These are phyloP conservation scores for Villa cingulata DNA, from an alignment of 2,888 invertebrate species.

Conservation along the genomic window DNA sequence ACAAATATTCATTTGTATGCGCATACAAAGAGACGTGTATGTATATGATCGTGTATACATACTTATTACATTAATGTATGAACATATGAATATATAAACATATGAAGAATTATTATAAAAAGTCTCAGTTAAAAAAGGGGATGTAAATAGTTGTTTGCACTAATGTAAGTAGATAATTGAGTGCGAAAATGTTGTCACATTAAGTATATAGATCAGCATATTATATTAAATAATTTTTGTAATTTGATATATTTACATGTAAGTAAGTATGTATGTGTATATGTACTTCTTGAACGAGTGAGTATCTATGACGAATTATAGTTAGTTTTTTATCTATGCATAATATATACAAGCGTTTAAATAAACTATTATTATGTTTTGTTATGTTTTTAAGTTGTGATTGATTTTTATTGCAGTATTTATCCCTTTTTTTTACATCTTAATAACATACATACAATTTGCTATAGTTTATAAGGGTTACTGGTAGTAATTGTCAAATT, in stretches of 20 bases:
- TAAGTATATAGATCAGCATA: too few relatives aligned
- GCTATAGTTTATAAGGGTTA: too few relatives aligned
- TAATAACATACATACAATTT: too few relatives aligned
- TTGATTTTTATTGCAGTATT: not conserved
- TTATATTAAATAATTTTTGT: too few relatives aligned
- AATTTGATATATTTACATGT: not conserved
- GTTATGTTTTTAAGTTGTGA: not conserved
- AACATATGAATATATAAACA: too few relatives aligned
- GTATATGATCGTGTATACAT: too few relatives aligned
- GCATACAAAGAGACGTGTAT: too few relatives aligned
- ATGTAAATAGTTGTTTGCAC: conserved; percentile 26
- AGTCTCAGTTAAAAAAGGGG: not conserved
- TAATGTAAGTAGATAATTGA: conserved; percentile 35
- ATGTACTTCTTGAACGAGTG: not conserved
- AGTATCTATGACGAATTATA: not conserved
- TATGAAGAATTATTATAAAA: too few relatives aligned
- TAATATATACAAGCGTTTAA: too few relatives aligned
- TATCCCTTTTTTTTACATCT: not conserved
- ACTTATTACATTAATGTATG: too few relatives aligned
- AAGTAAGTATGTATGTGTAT: not conserved
- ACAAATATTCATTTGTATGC: too few relatives aligned
- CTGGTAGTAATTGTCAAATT: not conserved
- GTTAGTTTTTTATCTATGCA: not conserved
- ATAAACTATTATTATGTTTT: too few relatives aligned
- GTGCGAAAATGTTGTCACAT: conserved; percentile 31